Conservation (phyloP, 2,797 vertebrate species). For the Urocyon cinereoargenteus region DNA sequence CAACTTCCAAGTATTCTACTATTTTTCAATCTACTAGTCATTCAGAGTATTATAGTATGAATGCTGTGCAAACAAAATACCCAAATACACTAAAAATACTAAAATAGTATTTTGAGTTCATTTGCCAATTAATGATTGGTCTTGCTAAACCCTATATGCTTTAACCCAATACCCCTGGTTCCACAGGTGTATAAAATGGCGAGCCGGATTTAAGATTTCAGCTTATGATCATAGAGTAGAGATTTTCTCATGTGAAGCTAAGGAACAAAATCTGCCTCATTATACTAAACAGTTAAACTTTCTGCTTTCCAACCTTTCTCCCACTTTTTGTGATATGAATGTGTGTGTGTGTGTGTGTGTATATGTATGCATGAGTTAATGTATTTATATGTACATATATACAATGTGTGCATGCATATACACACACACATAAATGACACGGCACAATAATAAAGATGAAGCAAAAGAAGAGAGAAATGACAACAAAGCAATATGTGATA, state of each 20-base stretch:
- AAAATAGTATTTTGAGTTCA: constrained; percentile 16
- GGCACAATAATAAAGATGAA: not conserved
- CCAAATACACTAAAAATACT: not conserved
- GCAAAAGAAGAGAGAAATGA: not conserved
- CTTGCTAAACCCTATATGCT: not conserved
- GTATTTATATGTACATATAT: not conserved
- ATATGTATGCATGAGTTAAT: not conserved
- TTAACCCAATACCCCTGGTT: not conserved
- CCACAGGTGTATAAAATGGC: not conserved
- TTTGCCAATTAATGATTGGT: constrained; percentile 52
- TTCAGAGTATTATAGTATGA: not conserved
- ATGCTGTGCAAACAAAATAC: constrained; percentile 35
- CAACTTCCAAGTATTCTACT: constrained; percentile 16
- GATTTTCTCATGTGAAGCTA: not conserved
- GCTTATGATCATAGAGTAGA: not conserved
- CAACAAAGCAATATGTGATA: not conserved
- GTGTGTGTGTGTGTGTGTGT: not conserved
- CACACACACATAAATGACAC: not conserved
- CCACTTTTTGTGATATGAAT: not conserved
- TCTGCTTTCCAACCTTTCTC: not conserved
- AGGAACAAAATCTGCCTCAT: not conserved
- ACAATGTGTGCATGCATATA: not conserved
- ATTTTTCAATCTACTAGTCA: constrained; percentile 46
- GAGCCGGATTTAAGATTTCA: constrained; percentile 34
- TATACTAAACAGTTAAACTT: not conserved